Base-by-base conservation (phyloP, 2,113 vertebrate genomes). In the Neomonachus schauinslandi region DNA sequence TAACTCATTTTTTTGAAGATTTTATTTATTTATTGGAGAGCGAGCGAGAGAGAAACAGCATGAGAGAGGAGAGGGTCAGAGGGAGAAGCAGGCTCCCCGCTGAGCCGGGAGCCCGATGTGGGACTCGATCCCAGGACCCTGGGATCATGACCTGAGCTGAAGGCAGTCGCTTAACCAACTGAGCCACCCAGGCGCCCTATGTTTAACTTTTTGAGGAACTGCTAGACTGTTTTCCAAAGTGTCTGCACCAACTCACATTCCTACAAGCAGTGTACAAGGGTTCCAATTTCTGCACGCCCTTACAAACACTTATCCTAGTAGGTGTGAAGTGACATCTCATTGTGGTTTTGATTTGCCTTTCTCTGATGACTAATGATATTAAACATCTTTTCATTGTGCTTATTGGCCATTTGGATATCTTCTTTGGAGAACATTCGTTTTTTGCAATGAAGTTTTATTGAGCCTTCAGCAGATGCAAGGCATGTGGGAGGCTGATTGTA, bases 281-380 rank as follows among this genome's bases (percentile, higher is more conserved):
- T 69, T 87, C 36, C 5, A 19, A 0, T 91, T 92, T 85, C 63
- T 36, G n/a, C 4, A 13, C 3, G 8, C 63, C 67, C 36, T 96
- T 92, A 51, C 9, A 76, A 71, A 39, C 39, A 59, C 24, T 95
- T 81, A 33, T 31, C 11, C 86, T 63, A 18, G 7, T 82, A 53
- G 59, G 6, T 76, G 3, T 69, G 26, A 91, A 84, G 71, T 71
- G 42, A 33, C 26, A 55, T 33, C 11, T 61, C 28, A 42, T 7
- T 76, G 39, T 82, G 59, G 5, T 46, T 89, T 96, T 95, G 89
- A 46, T 87, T 91, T 91, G 31, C 33, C 63, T 59, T 89, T 85
- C 53, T 13, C 69, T 71, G 36, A 13, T 91, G 15, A 71, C 46
- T 84, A 76, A 19, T 71, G 28, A 80, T 42, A 12, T 53, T 46